Evolutionary conservation across 2,888 invertebrate species (phyloP).

Genomic region (Diaprepes abbreviatus): DNA sequence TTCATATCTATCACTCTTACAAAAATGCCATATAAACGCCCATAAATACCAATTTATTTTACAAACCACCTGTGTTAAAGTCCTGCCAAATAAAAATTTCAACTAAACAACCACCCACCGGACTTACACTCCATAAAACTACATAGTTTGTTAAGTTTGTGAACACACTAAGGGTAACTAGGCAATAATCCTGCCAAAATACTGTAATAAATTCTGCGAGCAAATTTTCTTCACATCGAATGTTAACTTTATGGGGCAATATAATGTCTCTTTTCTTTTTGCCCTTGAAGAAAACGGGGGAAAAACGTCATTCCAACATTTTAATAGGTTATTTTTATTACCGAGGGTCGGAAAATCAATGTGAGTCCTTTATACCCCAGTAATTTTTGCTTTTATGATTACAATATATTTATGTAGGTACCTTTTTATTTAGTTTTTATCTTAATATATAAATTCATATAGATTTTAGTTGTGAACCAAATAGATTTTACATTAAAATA

Average conservation of each 20-base stretch:
- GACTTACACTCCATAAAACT: conserved; percentile 21
- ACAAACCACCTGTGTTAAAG: not conserved
- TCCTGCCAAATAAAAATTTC: conserved; percentile 6
- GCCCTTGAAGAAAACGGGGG: conserved; percentile 42
- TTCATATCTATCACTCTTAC: too few relatives aligned
- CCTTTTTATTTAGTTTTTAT: not conserved
- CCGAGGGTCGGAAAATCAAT: conserved; percentile 42
- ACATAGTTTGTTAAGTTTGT: conserved; percentile 19
- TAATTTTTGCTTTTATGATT: conserved; percentile 6
- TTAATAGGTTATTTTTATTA: conserved; percentile 51
- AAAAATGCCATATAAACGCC: too few relatives aligned
- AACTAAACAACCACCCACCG: conserved; percentile 1
- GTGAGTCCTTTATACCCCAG: conserved; percentile 12
- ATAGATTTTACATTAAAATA: too few relatives aligned
- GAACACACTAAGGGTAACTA: conserved; percentile 17
- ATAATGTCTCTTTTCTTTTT: conserved; percentile 59
- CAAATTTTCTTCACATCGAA: conserved; percentile 56
- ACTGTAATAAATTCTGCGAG: conserved; percentile 37
- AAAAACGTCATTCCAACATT: conserved; percentile 50
- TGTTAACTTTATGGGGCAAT: conserved; percentile 63
- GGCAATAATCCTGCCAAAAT: conserved; percentile 40
- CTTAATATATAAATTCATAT: too few relatives aligned
- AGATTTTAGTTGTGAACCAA: too few relatives aligned
- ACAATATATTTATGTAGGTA: conserved; percentile 3
- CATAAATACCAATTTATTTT: not conserved